Evolutionary conservation across 2,888 invertebrate species (phyloP), one percentile per base, ranked within the genome.

Genomic region (Saturnia japonica): DNA sequence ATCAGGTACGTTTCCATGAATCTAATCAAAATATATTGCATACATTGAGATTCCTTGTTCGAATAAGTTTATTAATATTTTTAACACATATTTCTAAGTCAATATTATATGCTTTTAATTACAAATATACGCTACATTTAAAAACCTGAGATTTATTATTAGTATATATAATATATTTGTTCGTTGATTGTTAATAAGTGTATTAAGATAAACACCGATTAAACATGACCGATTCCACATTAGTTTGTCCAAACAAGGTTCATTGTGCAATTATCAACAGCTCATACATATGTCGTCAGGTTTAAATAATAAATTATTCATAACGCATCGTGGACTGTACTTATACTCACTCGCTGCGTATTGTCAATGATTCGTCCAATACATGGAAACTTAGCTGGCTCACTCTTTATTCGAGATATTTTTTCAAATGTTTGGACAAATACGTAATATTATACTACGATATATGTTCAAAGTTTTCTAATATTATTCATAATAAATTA

Each of bases 191-290:
- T 60, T 28, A 60, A 64, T 40, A 40, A 40, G 40, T 64, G 9
- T 64, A n/a, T 64, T n/a, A 9, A 19, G 25, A 1, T 57, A 40
- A 64, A 7, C 1, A 64, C 9, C 64, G 64, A 19, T 34, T 64
- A 40, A 1, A 40, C 64, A 64, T 40, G 16, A 40, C 40, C 19
- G n/a, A 19, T n/a, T 8, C 19, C 40, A 40, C 9, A 64, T 64
- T 64, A 64, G 40, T 40, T 34, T 64, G 64, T 40, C 34, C 40
- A 64, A 40, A 64, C 64, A 64, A 64, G 64, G 64, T 40, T 64
- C 64, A 64, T 64, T 64, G 64, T 64, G 64, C 40, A 64, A 64
- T 64, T 64, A 64, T 40, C 64, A 40, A 40, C 64, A 64, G 64
- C 40, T 16, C 40, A 40, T 64, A 64, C 64, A 64, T 40, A 40